These are phyloP conservation scores for Nebria salina DNA, from an alignment of 2,888 invertebrate genomes.

Conservation along the genomic window DNA sequence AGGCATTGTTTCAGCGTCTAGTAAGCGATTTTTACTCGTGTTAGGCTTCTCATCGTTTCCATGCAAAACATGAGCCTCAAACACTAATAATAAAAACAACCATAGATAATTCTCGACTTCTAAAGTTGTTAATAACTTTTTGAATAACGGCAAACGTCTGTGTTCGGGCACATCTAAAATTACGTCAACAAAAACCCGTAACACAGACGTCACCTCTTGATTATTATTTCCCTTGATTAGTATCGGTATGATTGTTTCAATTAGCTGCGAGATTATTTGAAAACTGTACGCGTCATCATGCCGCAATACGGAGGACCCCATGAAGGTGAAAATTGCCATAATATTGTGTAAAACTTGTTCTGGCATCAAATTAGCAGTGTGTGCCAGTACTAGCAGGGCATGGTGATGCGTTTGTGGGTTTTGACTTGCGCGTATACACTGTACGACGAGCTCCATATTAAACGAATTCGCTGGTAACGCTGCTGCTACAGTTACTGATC, in stretches of 20 bases:
- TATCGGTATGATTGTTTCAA: conserved; percentile 90
- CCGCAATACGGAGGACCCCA: conserved; percentile 91
- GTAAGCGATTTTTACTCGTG: conserved; percentile 56
- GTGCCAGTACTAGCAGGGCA: conserved; percentile 83
- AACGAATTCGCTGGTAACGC: conserved; percentile 64
- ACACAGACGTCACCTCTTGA: conserved; percentile 70
- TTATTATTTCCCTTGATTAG: conserved; percentile 65
- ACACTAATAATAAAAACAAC: conserved; percentile 75
- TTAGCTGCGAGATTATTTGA: conserved; percentile 89
- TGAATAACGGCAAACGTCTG: conserved; percentile 82
- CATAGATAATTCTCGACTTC: conserved; percentile 73
- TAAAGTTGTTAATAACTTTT: conserved; percentile 79
- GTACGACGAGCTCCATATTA: conserved; percentile 83
- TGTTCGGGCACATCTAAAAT: conserved; percentile 94
- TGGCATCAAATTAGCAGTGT: conserved; percentile 81
- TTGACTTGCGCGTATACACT: conserved; percentile 88
- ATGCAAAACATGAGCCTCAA: conserved; percentile 76
- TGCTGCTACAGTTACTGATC: conserved; percentile 52
- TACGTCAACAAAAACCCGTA: conserved; percentile 91
- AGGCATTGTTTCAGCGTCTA: conserved; percentile 65
- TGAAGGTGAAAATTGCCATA: conserved; percentile 97
- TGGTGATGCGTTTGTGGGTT: conserved; percentile 97
- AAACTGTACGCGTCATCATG: conserved; percentile 96
- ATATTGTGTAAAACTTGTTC: conserved; percentile 90
- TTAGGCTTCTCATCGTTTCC: conserved; percentile 64